Percentiles rank a stretch among this genome's conserved stretches.
phyloP scores from a whole-genome alignment of 2,888 invertebrate species.

The Drosophila vallismaia region DNA sequence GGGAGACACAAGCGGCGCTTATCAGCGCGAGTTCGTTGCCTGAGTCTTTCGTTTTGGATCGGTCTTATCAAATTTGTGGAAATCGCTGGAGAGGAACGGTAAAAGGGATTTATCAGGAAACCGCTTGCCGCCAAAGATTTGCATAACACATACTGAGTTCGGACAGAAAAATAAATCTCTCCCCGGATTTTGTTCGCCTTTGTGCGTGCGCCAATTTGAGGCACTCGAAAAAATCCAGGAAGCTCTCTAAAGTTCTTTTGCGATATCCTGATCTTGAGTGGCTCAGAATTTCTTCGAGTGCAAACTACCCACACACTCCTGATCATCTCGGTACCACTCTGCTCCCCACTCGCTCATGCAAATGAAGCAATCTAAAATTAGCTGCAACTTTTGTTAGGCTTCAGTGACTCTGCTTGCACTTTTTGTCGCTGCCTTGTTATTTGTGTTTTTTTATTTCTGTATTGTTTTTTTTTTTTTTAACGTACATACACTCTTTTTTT shows the following conservation, averaged over 20 bases:
- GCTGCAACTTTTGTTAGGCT: slow-evolving; percentile 67
- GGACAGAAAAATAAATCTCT: slow-evolving; percentile 38
- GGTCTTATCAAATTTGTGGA: slow-evolving; percentile 69
- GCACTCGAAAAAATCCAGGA: neutral
- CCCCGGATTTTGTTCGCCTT: slow-evolving; percentile 36
- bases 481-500: neutral
- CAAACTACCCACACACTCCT: slow-evolving; percentile 34
- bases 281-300: slow-evolving; percentile 3
- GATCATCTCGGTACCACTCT: slow-evolving; percentile 25
- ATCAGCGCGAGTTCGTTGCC: slow-evolving; percentile 64
- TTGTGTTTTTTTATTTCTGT: neutral
- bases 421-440: slow-evolving; percentile 27
- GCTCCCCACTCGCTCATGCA: slow-evolving; percentile 31
- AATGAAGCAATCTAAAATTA: slow-evolving; percentile 61
- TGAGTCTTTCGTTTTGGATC: slow-evolving; percentile 66
- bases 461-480: neutral
- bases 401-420: slow-evolving; percentile 53
- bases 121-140: slow-evolving; percentile 64
- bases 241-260: neutral
- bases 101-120: slow-evolving; percentile 70
- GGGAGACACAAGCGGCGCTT: too few species aligned
- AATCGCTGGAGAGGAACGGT: slow-evolving; percentile 73
- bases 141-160: slow-evolving; percentile 58
- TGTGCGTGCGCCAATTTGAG: slow-evolving; percentile 71
- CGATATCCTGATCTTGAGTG: neutral